phyloP scores from a whole-genome alignment of 2,888 invertebrate genomes.

The Lithophane socia region DNA sequence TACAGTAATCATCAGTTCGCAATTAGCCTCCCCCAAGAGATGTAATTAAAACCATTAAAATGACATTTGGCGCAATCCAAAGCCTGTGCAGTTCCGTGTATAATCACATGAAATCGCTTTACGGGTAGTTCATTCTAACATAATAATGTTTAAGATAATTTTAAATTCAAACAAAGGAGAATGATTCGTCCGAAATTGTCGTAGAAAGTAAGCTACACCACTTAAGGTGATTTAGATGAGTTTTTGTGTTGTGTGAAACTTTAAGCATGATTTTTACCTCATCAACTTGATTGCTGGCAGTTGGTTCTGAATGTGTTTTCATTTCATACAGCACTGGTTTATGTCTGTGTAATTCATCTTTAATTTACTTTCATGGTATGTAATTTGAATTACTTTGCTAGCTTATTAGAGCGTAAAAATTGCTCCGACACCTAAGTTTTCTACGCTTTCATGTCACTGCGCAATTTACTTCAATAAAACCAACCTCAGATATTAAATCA shows the following conservation, averaged over 20 bases:
- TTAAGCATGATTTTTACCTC: slow-evolving; percentile 60
- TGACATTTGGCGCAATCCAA: slow-evolving; percentile 82
- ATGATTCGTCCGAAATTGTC: slow-evolving; percentile 67
- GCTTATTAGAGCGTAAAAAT: slow-evolving; percentile 51
- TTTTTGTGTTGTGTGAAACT: slow-evolving; percentile 63
- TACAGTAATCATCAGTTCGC: slow-evolving; percentile 69
- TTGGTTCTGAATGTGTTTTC: slow-evolving; percentile 49
- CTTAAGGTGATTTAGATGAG: slow-evolving; percentile 57
- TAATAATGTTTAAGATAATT: slow-evolving; percentile 76
- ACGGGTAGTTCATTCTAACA: slow-evolving; percentile 75
- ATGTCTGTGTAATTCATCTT: slow-evolving; percentile 62
- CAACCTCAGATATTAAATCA: slow-evolving; percentile 50
- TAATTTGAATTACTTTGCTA: slow-evolving; percentile 48
- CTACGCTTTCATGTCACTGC: slow-evolving; percentile 28
- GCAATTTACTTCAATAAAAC: slow-evolving; percentile 18
- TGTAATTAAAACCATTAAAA: slow-evolving; percentile 89
- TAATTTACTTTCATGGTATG: slow-evolving; percentile 49
- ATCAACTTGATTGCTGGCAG: slow-evolving; percentile 53
- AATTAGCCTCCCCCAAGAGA: slow-evolving; percentile 75
- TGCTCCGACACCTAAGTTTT: slow-evolving; percentile 13
- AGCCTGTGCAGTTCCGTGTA: slow-evolving; percentile 72
- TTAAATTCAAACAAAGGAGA: slow-evolving; percentile 70
- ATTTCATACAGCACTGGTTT: slow-evolving; percentile 54
- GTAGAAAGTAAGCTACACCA: slow-evolving; percentile 67
- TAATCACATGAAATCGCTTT: slow-evolving; percentile 78